Base-by-base conservation (phyloP, 2,888 invertebrate species). In the Nomada lathburiana region DNA sequence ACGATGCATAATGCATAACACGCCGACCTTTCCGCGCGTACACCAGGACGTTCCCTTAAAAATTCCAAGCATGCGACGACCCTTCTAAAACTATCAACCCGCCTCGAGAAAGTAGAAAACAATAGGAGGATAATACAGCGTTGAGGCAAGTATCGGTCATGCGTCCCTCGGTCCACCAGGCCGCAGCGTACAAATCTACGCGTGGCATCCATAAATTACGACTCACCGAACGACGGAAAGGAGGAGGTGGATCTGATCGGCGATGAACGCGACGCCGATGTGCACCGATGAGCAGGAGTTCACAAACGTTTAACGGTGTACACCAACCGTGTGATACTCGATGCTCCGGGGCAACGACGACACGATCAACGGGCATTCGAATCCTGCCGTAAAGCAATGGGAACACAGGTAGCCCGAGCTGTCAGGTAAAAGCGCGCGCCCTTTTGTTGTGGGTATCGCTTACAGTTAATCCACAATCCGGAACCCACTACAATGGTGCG, bases 381-480 rank as follows among this genome's bases (percentile, higher is more conserved):
- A 53, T 65, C 36, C 69, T 18, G 57, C 44, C 63, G 44, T 83
- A 79, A 73, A 79, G 47, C 36, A 63, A 65, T 13, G 26, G 70
- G 20, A 76, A 83, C 71, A 80, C 80, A 84, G 84, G 84, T 80
- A 84, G 84, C 72, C 69, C 59, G 2, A 11, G 65, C 55, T 75
- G 76, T 76, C 74, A 80, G 83, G 86, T 77, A 83, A 65, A 78
- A 75, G 78, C 67, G 81, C 69, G 78, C 77, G 59, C 80, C 72
- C 82, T 86, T 81, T 87, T 90, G 86, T 90, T 89, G 86, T 87
- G 89, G 88, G 89, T 90, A 90, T 90, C 90, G 90, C 88, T 90
- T 90, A 90, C 90, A 90, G 90, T 90, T 90, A 90, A 90, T 90
- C 90, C 90, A 79, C 85, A 86, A 90, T 88, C 80, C 86, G 83